Base-by-base conservation (phyloP, 2,113 vertebrate genomes). In the Phasianus colchicus region DNA sequence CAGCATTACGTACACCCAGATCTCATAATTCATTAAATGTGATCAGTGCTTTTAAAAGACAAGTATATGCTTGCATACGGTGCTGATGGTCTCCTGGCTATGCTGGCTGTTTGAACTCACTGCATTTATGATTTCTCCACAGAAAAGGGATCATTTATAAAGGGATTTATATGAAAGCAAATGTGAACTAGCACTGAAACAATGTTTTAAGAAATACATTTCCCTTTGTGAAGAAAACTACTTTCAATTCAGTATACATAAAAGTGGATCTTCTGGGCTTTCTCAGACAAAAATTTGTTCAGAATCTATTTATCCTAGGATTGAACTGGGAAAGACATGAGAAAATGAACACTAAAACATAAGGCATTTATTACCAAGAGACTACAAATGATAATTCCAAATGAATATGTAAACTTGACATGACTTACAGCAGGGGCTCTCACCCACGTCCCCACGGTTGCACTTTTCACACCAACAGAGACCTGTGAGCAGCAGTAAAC, bases 181-280 rank as follows among this genome's bases (percentile, higher is more conserved):
- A 91, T 54, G 76, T 65, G 81, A 92, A 50, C 60, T 90, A 77
- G 82, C 60, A 66, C 55, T 64, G 71, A 86, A 95, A 87, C 38
- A 40, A 22, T 38, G 32, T 85, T 19, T 19, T 6, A 7, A n/a
- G 93, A 67, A 69, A 80, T 48, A 7, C 20, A 50, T 52, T 89
- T 93, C 60, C 70, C 29, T 65, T 70, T 32, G 55, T 10, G 2
- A 81, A 52, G n/a, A 74, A 86, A 81, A 43, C 43, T 52, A 13
- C 84, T 81, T 77, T 61, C 45, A 71, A 32, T 36, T 43, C 40
- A 10, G 22, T 63, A 29, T 48, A 63, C 32, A 63, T 54, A 78
- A 78, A 95, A 87, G 89, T 42, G 57, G 57, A 69, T 78, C 27
- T 78, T 4, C 0, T 38, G 38, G 27, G 50, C 32, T 94, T 92